Conservation (phyloP, 2,888 invertebrate genomes). For the Drosophila niveifrons region DNA sequence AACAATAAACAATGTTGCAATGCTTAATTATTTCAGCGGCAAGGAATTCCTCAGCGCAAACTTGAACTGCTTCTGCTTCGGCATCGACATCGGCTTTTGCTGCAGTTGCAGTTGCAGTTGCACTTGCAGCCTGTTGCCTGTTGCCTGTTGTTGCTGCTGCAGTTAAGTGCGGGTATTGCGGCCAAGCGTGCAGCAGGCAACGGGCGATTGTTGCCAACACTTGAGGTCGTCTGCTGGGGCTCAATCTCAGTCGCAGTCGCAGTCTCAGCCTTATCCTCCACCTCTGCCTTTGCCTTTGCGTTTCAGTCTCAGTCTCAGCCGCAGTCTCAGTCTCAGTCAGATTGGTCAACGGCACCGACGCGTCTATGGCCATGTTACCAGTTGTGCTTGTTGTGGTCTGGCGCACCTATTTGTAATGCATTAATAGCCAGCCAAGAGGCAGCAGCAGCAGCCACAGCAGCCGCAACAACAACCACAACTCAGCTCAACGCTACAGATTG, state of each 20-base stretch:
- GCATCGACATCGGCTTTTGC: constrained; percentile 30
- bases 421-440: constrained; percentile 66
- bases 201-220: constrained; percentile 72
- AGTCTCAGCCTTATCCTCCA: constrained; percentile 25
- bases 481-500: constrained; percentile 60
- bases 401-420: constrained; percentile 80
- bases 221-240: constrained; percentile 73
- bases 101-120: constrained; percentile 38
- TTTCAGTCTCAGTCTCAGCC: not conserved
- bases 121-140: constrained; percentile 42
- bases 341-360: constrained; percentile 78
- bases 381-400: constrained; percentile 60
- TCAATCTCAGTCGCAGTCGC: not conserved
- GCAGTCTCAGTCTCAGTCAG: constrained; percentile 43
- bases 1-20: constrained; percentile 80
- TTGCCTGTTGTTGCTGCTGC: constrained; percentile 28
- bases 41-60: constrained; percentile 79
- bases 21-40: constrained; percentile 81
- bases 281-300: constrained; percentile 5
- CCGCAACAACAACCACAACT: constrained; percentile 39
- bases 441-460: constrained; percentile 29
- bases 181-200: constrained; percentile 66
- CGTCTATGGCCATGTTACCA: constrained; percentile 72
- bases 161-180: constrained; percentile 62
- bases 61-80: constrained; percentile 75